These are phyloP conservation scores for Parasteatoda tepidariorum DNA, from an alignment of 1,140 invertebrate genomes.

Conservation along the genomic window DNA sequence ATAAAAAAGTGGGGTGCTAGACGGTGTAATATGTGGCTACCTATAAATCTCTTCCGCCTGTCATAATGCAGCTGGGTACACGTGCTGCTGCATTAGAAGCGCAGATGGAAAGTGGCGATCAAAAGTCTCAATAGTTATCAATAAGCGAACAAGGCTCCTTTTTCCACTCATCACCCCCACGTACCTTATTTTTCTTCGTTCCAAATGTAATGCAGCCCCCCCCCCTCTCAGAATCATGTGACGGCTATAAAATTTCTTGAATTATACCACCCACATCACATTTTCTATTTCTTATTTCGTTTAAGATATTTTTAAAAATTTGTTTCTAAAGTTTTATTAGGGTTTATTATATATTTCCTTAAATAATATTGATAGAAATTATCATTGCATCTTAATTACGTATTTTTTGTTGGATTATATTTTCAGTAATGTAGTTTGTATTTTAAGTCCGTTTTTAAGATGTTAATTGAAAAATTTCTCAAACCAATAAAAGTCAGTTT, in stretches of 20 bases:
- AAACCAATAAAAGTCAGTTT: no score
- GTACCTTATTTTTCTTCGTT: neutral
- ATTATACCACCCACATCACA: neutral
- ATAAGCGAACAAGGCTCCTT: constrained; percentile 36
- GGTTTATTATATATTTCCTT: no score
- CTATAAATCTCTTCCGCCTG: constrained; percentile 58
- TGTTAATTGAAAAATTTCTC: no score
- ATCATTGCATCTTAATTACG: neutral
- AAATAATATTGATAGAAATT: no score
- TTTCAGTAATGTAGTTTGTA: neutral
- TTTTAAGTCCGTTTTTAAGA: neutral
- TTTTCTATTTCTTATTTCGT: neutral
- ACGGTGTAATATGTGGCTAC: constrained; percentile 54
- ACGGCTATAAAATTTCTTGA: constrained; percentile 19
- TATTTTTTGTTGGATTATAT: neutral
- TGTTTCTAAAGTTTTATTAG: neutral
- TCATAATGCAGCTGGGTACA: constrained; percentile 56
- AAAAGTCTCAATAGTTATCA: constrained; percentile 59
- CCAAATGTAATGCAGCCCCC: neutral
- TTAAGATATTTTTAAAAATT: neutral
- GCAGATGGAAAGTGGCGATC: constrained; percentile 60
- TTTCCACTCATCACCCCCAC: neutral
- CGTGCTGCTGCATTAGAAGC: constrained; percentile 38
- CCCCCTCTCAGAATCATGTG: constrained; percentile 11
- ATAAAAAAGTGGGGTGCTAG: neutral